Evolutionary conservation across 2,888 invertebrate species (phyloP), one percentile per base, ranked within the genome.

Genomic region (Drosophila fulvimacula): DNA sequence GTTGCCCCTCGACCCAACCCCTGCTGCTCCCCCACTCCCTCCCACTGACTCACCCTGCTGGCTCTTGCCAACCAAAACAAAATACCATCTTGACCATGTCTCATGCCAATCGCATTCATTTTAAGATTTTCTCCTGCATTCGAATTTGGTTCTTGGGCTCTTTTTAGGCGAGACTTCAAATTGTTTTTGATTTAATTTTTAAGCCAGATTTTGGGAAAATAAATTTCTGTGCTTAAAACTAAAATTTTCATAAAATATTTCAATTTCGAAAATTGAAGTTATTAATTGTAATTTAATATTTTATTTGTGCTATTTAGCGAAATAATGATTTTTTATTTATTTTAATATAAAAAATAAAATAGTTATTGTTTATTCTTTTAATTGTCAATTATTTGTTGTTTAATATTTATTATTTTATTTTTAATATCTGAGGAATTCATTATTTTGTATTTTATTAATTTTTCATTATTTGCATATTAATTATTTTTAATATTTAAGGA

Each of bases 61-160:
- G 7, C 39, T 27, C 17, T 5, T 21, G 27, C 46, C 24, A 32
- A 32, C 17, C 41, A 61, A 68, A 59, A 52, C 11, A 63, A 61
- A 34, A 52, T 38, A 57, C 44, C 79, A 74, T 79, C 79, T 79
- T 76, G 79, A 74, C 79, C 76, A 69, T 65, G 74, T 62, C 74
- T 59, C 74, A 61, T 58, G 41, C 78, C 73, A 77, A 48, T 61
- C 58, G 57, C 74, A 76, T 73, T 76, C 27, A 19, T 65, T 65
- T 76, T 55, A 34, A 81, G 63, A 78, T 69, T 63, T 58, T 77
- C 41, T 49, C 63, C 68, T 57, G 57, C 44, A 63, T 44, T 60
- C 44, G 55, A 42, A 57, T 73, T 74, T 73, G 30, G 21, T n/a
- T 61, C 10, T 56, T 34, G 19, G 32, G 34, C 42, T 38, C 27